phyloP scores from a whole-genome alignment of 1,140 invertebrate species.

The Pollicipes pollicipes region DNA sequence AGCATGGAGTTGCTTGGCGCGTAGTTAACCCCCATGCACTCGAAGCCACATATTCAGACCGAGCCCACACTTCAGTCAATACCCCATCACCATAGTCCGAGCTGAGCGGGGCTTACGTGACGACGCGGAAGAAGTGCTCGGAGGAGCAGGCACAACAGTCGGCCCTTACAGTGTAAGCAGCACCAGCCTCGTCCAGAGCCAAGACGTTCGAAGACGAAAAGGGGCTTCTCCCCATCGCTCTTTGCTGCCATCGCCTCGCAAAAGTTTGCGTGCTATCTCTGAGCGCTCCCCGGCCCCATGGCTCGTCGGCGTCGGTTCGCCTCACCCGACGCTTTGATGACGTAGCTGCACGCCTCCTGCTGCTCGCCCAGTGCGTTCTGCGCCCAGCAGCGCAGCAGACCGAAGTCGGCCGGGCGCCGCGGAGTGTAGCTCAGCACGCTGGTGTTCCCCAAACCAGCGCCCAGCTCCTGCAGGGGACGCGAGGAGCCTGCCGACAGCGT shows the following conservation, averaged over 20 bases:
- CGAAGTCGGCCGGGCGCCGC: conserved; percentile 24
- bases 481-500: too few species aligned
- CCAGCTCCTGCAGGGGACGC: background rate
- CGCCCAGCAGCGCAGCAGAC: conserved; percentile 62
- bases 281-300: too few species aligned
- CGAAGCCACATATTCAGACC: too few species aligned
- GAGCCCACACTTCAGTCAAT: too few species aligned
- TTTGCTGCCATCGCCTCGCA: background rate
- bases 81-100: too few species aligned
- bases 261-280: background rate
- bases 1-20: too few species aligned
- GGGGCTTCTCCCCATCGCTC: background rate
- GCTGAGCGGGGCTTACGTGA: too few species aligned
- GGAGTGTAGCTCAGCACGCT: conserved; percentile 23
- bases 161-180: background rate
- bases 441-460: conserved; percentile 15
- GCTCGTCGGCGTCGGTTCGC: too few species aligned
- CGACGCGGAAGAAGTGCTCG: too few species aligned
- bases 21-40: too few species aligned
- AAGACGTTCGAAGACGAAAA: background rate
- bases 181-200: background rate
- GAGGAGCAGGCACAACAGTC: too few species aligned
- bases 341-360: conserved; percentile 45
- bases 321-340: conserved; percentile 44
- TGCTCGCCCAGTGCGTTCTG: conserved; percentile 47